Base-by-base conservation (phyloP, 2,797 vertebrate species). In the Arremon brunneinucha region DNA sequence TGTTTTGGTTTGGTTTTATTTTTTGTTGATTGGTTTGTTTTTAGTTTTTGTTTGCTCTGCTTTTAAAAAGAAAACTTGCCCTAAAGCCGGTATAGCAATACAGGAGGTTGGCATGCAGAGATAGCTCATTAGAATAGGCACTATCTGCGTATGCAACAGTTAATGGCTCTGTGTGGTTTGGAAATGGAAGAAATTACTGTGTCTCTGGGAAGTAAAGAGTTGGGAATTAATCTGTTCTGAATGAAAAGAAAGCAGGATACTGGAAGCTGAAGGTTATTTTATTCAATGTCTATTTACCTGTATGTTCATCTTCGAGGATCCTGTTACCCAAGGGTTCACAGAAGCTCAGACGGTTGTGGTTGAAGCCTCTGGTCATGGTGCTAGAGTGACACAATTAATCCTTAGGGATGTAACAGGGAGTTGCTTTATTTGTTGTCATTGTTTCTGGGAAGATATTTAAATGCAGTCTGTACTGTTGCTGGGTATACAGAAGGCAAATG, bases 361-460 rank as follows among this genome's bases (percentile, higher is more conserved):
- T 83, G 62, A 62, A 81, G n/a, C 62, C 47, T 53, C 69, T 63
- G 35, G 63, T 57, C 32, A 5, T 20, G 35, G 28, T 63, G 52
- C 62, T 85, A 20, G 49, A 64, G 14, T 34, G 57, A 34, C 28
- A 65, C 27, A 69, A 85, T 12, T 49, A 64, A 46, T 69, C 28
- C 27, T 49, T 56, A 17, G 6, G 32, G 39, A 41, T 7, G 17
- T 89, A 60, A 56, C 35, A 46, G n/a, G 35, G 41, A 34, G 32
- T 59, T 78, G 27, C 15, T 88, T 75, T 50, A 39, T 57, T 76
- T 80, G 14, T 80, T 89, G 53, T 46, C 6, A 3, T 90, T 89
- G n/a, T 86, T 84, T 90, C 39, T 70, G 44, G 63, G 59, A 91
- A 80, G 47, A 35, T 81, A 20, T 53, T 76, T 79, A 79, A 84